phyloP scores from a whole-genome alignment of 2,113 vertebrate species.

The Cervus canadensis region DNA sequence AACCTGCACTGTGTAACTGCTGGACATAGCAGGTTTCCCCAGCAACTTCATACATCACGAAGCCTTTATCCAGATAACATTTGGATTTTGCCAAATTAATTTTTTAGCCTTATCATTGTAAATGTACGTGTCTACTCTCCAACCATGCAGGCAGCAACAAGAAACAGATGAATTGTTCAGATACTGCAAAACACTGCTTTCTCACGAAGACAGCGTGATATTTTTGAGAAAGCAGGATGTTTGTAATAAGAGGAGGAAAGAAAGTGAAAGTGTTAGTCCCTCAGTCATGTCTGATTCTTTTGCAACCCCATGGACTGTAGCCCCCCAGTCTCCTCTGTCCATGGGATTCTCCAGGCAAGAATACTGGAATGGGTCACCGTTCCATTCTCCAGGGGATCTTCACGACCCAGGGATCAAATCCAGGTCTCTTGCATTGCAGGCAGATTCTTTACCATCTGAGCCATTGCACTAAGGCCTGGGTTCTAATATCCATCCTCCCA shows the following conservation, averaged over 20 bases:
- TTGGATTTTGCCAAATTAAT: slow-evolving; percentile 33
- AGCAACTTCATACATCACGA: not conserved
- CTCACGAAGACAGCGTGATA: not conserved
- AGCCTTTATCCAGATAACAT: not conserved
- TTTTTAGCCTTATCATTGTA: not conserved
- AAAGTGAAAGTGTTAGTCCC: not conserved
- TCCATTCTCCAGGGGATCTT: not conserved
- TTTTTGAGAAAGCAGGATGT: not conserved
- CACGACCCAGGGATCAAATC: not conserved
- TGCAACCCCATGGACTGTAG: not conserved
- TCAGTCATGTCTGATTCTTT: not conserved
- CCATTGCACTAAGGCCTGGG: not conserved
- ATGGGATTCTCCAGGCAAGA: not conserved
- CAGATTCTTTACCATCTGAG: not conserved
- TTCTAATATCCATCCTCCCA: not conserved
- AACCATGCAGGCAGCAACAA: not conserved
- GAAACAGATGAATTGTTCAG: not conserved
- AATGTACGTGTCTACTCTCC: not conserved
- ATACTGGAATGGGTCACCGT: not conserved
- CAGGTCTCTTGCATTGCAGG: not conserved
- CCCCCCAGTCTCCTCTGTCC: not conserved
- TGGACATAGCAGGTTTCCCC: not conserved
- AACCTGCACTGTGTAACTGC: not conserved
- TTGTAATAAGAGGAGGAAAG: not conserved
- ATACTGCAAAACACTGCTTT: not conserved